Percentiles rank a stretch among this genome's conserved stretches.
These are phyloP conservation scores for Psylliodes chrysocephalus DNA, from an alignment of 2,888 invertebrate genomes.

Conservation along the genomic window DNA sequence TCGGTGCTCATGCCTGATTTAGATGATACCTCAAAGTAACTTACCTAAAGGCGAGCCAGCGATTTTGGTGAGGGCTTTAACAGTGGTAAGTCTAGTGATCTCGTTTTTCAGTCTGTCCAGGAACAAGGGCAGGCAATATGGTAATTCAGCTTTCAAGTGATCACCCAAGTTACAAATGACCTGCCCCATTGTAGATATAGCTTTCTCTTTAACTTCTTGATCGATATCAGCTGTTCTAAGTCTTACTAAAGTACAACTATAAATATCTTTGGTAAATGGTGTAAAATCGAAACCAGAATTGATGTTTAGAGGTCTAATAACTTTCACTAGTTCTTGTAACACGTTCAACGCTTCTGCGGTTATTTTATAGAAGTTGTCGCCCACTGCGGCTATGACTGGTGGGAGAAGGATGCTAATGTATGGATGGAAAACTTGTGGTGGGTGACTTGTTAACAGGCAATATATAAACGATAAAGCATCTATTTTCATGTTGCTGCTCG, in stretches of 20 bases:
- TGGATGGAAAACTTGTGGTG: conserved; percentile 80
- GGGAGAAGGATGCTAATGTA: conserved; percentile 84
- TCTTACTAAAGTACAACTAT: conserved; percentile 85
- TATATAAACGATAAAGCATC: conserved; percentile 94
- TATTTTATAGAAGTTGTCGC: conserved; percentile 98
- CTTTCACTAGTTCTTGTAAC: conserved; percentile 92
- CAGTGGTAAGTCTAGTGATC: conserved; percentile 95
- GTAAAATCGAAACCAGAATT: conserved; percentile 74
- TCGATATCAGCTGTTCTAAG: conserved; percentile 96
- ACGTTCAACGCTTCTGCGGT: conserved; percentile 95
- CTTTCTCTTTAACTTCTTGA: conserved; percentile 98
- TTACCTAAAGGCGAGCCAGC: conserved; percentile 85
- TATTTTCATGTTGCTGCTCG: conserved; percentile 97
- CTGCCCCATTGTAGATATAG: conserved; percentile 97
- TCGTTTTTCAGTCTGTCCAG: conserved; percentile 95
- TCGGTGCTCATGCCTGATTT: no score
- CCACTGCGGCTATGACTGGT: conserved; percentile 88
- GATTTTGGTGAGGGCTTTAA: conserved; percentile 94
- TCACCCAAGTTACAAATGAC: conserved; percentile 93
- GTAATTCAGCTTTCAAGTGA: conserved; percentile 80
- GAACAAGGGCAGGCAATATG: conserved; percentile 91
- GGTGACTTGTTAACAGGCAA: conserved; percentile 83
- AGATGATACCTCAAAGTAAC: no score
- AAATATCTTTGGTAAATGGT: conserved; percentile 83
- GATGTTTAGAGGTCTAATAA: conserved; percentile 85